A percentile compares a stretch with the other conserved stretches of the same genome.
These are phyloP conservation scores for Gymnogyps californianus DNA, from an alignment of 2,113 vertebrate species.

Conservation along the genomic window DNA sequence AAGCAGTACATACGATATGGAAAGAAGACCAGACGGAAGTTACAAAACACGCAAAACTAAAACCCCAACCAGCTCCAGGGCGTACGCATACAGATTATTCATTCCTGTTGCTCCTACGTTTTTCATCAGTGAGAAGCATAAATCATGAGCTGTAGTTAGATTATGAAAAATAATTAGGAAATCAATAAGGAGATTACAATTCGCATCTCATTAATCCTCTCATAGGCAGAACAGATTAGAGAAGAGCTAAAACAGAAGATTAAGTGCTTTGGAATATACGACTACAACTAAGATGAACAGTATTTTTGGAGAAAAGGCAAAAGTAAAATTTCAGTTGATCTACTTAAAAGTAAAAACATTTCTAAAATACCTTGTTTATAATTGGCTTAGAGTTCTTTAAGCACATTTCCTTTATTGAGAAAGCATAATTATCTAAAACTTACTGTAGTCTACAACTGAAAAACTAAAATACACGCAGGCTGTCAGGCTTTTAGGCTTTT, in stretches of 20 bases:
- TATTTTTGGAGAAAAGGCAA: background rate
- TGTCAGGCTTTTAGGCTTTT: background rate
- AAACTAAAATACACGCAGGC: background rate
- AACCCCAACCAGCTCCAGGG: background rate
- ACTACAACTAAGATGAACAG: background rate
- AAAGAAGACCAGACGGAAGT: background rate
- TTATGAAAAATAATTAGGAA: conserved; percentile 52
- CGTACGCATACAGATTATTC: background rate
- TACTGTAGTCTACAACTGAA: background rate
- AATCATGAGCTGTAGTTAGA: background rate
- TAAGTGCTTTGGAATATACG: background rate
- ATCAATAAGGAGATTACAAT: conserved; percentile 41
- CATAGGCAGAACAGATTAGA: background rate
- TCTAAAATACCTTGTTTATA: background rate
- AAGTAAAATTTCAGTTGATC: background rate
- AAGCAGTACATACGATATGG: background rate
- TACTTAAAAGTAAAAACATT: background rate
- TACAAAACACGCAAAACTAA: background rate
- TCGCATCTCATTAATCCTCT: conserved; percentile 38
- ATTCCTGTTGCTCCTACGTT: background rate
- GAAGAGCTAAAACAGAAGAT: conserved; percentile 1
- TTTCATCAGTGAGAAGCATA: background rate
- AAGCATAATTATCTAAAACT: background rate
- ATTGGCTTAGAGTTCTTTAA: background rate
- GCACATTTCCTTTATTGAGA: background rate